Conservation (phyloP, 2,888 invertebrate species). For the Neoascia interrupta region DNA sequence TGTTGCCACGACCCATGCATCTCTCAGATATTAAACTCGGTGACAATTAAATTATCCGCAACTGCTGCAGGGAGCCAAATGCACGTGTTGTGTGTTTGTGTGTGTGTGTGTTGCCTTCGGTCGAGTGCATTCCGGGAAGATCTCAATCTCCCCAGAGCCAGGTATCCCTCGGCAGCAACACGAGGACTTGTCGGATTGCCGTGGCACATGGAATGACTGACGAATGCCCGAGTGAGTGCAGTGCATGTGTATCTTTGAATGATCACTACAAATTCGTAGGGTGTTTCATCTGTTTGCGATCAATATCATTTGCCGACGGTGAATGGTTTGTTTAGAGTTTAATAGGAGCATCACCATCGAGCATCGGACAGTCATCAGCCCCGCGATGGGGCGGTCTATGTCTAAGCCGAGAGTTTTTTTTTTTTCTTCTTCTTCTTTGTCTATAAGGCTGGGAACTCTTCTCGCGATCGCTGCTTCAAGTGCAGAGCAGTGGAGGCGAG, state of each 20-base stretch:
- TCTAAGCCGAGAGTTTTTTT: constrained; percentile 19
- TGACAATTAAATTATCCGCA: constrained; percentile 51
- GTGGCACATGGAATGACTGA: constrained; percentile 25
- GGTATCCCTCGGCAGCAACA: background rate
- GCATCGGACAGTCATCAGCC: constrained; percentile 34
- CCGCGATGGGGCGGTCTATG: constrained; percentile 36
- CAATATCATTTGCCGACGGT: constrained; percentile 49
- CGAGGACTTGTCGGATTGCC: no score
- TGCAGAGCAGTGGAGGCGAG: constrained; percentile 54
- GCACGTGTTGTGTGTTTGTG: constrained; percentile 4
- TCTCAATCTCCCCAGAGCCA: constrained; percentile 22
- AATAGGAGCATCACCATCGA: constrained; percentile 48
- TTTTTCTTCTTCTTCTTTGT: constrained; percentile 6
- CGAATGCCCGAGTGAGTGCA: constrained; percentile 2
- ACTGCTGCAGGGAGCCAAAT: constrained; percentile 18
- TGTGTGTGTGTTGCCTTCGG: constrained; percentile 2
- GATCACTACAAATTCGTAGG: constrained; percentile 64
- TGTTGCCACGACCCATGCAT: background rate
- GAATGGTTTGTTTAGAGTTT: constrained; percentile 55
- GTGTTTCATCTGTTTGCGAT: constrained; percentile 65
- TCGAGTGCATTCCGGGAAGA: constrained; percentile 57
- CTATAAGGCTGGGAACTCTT: constrained; percentile 48
- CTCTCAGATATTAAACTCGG: no score
- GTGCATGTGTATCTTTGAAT: background rate
- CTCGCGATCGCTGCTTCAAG: constrained; percentile 31